A percentile compares a stretch with the other conserved stretches of the same genome.
These are phyloP conservation scores for Puffinus mauretanicus DNA, from an alignment of 2,113 vertebrate genomes.

Conservation along the genomic window DNA sequence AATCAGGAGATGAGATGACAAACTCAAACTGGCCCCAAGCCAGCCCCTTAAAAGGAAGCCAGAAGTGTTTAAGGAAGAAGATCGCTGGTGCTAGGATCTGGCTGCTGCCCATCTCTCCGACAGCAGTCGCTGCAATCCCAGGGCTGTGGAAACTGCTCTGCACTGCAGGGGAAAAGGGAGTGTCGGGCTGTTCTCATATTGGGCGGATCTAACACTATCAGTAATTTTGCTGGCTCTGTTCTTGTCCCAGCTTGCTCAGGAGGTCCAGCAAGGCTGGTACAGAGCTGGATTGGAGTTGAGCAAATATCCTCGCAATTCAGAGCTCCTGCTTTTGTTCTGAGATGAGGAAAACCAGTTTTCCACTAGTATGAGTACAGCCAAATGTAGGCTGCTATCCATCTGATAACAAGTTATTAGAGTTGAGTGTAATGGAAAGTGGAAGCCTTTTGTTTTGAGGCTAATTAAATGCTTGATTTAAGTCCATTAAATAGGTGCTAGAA, in stretches of 20 bases:
- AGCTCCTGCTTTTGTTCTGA: background rate
- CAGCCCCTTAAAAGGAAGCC: background rate
- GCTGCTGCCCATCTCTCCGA: background rate
- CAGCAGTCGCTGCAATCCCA: background rate
- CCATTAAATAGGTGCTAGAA: background rate
- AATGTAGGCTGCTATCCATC: background rate
- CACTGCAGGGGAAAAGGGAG: background rate
- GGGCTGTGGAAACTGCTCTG: background rate
- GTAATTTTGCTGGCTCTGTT: background rate
- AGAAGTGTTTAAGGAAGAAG: background rate
- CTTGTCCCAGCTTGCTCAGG: background rate
- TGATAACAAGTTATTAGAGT: background rate
- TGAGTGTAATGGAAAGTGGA: background rate
- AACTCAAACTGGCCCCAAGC: background rate
- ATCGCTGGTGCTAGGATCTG: background rate
- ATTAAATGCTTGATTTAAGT: background rate
- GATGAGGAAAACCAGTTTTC: background rate
- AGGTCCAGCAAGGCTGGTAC: background rate
- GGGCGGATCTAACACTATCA: background rate
- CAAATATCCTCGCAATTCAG: background rate
- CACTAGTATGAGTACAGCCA: background rate
- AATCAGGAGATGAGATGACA: background rate
- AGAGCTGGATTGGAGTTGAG: background rate
- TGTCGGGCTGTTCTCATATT: rapidly evolving
- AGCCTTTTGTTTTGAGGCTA: background rate